Percentiles rank a stretch among this genome's conserved stretches.
These are phyloP conservation scores for Chrysemys picta DNA, from an alignment of 2,113 vertebrate species.

Conservation along the genomic window DNA sequence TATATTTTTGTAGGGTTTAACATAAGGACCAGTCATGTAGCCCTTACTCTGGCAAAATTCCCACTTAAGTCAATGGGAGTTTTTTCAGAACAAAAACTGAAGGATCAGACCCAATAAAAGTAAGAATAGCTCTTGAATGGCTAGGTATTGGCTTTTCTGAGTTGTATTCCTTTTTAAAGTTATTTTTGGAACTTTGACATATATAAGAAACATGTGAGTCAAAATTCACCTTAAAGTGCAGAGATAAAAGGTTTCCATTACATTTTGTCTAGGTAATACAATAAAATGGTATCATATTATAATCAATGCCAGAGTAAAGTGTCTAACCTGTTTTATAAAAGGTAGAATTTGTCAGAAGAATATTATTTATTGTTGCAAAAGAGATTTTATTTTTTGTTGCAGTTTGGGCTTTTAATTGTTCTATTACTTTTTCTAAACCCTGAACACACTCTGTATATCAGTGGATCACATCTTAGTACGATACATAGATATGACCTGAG, in stretches of 20 bases:
- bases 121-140: background rate
- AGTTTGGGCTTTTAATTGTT: slow-evolving; percentile 37
- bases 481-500: slow-evolving; percentile 60
- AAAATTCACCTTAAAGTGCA: slow-evolving; percentile 27
- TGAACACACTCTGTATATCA: slow-evolving; percentile 44
- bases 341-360: background rate
- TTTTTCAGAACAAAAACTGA: background rate
- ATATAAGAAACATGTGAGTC: background rate
- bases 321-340: slow-evolving; percentile 33
- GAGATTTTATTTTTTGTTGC: background rate
- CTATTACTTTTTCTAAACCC: slow-evolving; percentile 25
- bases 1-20: background rate
- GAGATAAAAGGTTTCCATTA: slow-evolving; percentile 44
- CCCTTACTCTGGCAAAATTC: background rate
- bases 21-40: rapidly evolving
- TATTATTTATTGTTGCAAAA: background rate
- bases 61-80: background rate
- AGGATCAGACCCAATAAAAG: background rate
- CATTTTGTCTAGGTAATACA: slow-evolving; percentile 52
- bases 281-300: slow-evolving; percentile 37
- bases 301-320: slow-evolving; percentile 34
- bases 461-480: slow-evolving; percentile 55
- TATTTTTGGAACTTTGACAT: slow-evolving; percentile 14
- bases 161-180: background rate
- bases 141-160: slow-evolving; percentile 11